Percentiles rank a stretch among this genome's conserved stretches.
Evolutionary conservation across 1,140 invertebrate species (phyloP).

Genomic region (Paracyclopina nana): DNA sequence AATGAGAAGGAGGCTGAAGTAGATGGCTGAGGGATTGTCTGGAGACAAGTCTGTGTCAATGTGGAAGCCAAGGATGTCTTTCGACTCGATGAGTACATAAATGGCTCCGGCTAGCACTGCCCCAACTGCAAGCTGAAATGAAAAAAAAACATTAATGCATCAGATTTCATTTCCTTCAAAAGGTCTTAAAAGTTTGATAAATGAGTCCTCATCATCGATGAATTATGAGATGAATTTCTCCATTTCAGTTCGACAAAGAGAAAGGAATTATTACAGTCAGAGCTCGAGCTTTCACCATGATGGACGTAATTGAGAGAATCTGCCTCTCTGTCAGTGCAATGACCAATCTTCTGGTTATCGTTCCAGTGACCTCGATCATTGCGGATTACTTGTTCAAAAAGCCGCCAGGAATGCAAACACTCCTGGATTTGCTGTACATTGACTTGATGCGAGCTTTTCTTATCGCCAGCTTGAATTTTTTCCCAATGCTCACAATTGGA

Average conservation of each 20-base stretch:
- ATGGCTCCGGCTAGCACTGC: background rate
- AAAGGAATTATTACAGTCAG: background rate
- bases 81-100: background rate
- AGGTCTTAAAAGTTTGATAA: too few species aligned
- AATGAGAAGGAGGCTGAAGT: background rate
- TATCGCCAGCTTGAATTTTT: too few species aligned
- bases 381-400: too few species aligned
- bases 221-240: background rate
- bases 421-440: too few species aligned
- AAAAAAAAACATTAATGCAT: background rate
- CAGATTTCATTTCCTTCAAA: too few species aligned
- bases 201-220: background rate
- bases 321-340: too few species aligned
- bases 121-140: background rate
- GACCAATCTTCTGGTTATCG: too few species aligned
- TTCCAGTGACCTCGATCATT: too few species aligned
- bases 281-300: background rate
- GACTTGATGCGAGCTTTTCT: too few species aligned
- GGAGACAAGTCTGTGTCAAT: background rate
- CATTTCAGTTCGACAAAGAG: background rate
- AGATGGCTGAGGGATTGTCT: background rate
- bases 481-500: too few species aligned
- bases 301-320: background rate
- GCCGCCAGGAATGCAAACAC: too few species aligned
- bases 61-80: slow-evolving; percentile 2